phyloP scores from a whole-genome alignment of 2,888 invertebrate genomes.

The Yponomeuta malinellus region DNA sequence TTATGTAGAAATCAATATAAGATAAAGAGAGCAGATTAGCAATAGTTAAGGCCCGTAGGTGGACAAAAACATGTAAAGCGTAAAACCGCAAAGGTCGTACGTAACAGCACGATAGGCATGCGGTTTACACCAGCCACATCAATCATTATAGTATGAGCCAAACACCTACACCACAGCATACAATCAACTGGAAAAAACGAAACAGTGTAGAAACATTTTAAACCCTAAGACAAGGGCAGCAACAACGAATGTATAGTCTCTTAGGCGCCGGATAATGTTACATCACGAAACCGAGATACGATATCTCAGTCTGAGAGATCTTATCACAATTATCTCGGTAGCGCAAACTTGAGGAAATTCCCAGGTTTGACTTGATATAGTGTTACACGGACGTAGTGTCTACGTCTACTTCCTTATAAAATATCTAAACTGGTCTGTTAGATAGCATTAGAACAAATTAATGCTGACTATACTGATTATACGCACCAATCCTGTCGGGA shows the following conservation, averaged over 20 bases:
- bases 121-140: constrained; percentile 8
- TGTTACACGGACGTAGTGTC: background rate
- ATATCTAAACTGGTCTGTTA: background rate
- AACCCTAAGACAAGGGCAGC: background rate
- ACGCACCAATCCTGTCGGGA: too few relatives aligned
- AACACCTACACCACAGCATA: background rate
- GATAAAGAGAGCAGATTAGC: background rate
- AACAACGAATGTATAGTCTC: background rate
- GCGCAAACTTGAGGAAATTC: background rate
- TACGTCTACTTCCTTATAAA: background rate
- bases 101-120: constrained; percentile 11
- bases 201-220: background rate
- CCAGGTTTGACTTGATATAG: background rate
- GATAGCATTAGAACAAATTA: background rate
- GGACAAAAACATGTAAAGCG: constrained; percentile 11
- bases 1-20: background rate
- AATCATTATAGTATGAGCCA: background rate
- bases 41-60: background rate
- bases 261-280: background rate
- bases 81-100: constrained; percentile 17
- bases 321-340: constrained; percentile 1
- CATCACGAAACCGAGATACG: background rate
- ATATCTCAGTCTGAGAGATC: constrained; percentile 1
- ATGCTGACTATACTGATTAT: background rate
- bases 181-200: background rate